Base-by-base conservation (phyloP, 2,797 vertebrate genomes). In the Apogon talboti region DNA sequence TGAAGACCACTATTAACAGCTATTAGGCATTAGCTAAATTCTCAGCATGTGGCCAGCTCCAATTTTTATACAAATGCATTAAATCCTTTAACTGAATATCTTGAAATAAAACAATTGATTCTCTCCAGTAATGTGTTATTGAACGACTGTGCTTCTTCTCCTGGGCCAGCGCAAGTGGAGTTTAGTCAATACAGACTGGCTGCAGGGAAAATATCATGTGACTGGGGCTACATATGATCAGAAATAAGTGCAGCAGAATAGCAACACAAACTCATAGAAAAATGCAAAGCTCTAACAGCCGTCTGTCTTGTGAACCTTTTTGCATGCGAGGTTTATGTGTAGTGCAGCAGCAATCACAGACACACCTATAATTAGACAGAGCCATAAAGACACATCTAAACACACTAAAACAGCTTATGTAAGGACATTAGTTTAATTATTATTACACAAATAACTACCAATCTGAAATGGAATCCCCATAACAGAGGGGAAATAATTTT, bases 181-280 rank as follows among this genome's bases (percentile, higher is more conserved):
- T 90, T 89, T 81, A 82, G 87, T 87, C 87, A 90, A 88, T 90
- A 91, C 46, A 64, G 33, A 71, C 14, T 19, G 63, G 72, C 81
- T 83, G 66, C 71, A 55, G 86, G 84, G 80, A 76, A 87, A 88
- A 89, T 86, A 85, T 82, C 85, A 89, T 70, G 81, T 85, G 86
- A 88, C 80, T 12, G 57, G 62, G 44, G 58, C 52, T 56, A 63
- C 57, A 60, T 53, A 18, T 66, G 68, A 55, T 70, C 35, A 54
- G 54, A 81, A 81, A 86, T 86, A 82, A 49, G 76, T 81, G 81
- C 12, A 18, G 54, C 33, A 3, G 62, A 21, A 70, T 19, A 21
- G 64, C 56, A 73, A 82, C 54, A 80, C 53, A 76, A 66, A 74
- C 51, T 49, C 79, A 73, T 40, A 78, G 57, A 78, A 81, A 67